Base-by-base conservation (phyloP, 2,888 invertebrate genomes). In the Oscheius sp. region DNA sequence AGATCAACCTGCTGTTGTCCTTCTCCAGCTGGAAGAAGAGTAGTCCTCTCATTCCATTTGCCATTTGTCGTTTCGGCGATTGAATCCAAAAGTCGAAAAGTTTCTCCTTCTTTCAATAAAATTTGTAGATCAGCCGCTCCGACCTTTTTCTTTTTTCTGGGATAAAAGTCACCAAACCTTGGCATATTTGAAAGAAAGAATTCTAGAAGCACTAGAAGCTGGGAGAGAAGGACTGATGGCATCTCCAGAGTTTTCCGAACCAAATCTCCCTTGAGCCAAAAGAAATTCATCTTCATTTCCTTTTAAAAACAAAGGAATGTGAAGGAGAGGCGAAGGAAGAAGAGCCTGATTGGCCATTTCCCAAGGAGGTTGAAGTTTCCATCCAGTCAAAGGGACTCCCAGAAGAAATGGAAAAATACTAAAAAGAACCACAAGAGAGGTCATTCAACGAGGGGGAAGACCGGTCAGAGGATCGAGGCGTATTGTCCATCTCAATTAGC, bases 211-310 rank as follows among this genome's bases (percentile, higher is more conserved):
- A 23, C 15, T 53, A 8, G 48, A 66, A 15, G 55, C 42, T 3
- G 53, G 45, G 34, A 66, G 57, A 20, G 31, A 23, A 15, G 66
- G 57, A 42, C 55, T 55, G 31, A 66, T 33, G 4, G 48, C 55
- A 66, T 53, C 57, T 1, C 66, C 66, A 3, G 42, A 12, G 12
- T 10, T n/a, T 1, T 66, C 50, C 8, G 45, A 20, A 23, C 66
- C 66, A 23, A 55, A 66, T 29, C 53, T 42, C 2, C 66, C 66
- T 31, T 66, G 66, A 17, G 66, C 66, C 20, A 66, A 33, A 2
- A 66, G 57, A 42, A 66, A 66, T 10, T 45, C 31, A 8, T 50
- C 66, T 3, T 55, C 66, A 3, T 34, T 23, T 0, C 29, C 29
- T 27, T 42, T 29, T 27, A 61, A 29, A 25, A 48, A 27, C 6